Conservation (phyloP, 2,113 vertebrate species). For the Pterocles gutturalis region DNA sequence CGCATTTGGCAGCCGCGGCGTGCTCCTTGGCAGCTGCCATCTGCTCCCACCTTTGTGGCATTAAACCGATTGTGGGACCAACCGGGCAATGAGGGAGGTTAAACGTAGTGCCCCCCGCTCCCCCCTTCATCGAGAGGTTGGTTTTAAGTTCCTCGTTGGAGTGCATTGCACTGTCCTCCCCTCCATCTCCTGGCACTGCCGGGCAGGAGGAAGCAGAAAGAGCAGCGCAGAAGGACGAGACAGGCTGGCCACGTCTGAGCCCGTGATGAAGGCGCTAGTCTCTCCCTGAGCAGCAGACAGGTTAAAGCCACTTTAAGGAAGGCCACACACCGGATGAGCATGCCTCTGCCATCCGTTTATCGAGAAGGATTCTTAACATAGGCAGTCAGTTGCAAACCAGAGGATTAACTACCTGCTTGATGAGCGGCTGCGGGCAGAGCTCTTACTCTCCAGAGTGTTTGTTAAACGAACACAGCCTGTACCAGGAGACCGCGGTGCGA, state of each 20-base stretch:
- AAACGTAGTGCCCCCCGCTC: rapidly evolving
- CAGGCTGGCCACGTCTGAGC: background rate
- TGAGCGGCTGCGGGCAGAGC: background rate
- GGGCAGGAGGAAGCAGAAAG: background rate
- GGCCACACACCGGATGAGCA: background rate
- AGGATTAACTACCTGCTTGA: background rate
- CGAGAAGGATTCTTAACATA: background rate
- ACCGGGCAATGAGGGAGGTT: background rate
- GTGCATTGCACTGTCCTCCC: background rate
- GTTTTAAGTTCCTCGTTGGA: background rate
- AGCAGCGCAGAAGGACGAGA: background rate
- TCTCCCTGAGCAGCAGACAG: background rate
- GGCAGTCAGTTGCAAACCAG: background rate
- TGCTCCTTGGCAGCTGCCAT: background rate
- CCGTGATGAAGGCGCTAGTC: background rate
- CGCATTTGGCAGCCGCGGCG: background rate
- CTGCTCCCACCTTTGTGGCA: background rate
- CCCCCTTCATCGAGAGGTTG: background rate
- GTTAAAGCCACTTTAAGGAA: background rate
- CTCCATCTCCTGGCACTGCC: background rate
- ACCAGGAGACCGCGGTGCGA: background rate
- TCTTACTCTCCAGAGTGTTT: too few relatives aligned
- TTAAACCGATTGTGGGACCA: background rate
- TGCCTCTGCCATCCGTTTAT: background rate
- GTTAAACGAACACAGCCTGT: rapidly evolving